Conservation (phyloP, 2,888 invertebrate genomes). For the Microctonus hyperodae region DNA sequence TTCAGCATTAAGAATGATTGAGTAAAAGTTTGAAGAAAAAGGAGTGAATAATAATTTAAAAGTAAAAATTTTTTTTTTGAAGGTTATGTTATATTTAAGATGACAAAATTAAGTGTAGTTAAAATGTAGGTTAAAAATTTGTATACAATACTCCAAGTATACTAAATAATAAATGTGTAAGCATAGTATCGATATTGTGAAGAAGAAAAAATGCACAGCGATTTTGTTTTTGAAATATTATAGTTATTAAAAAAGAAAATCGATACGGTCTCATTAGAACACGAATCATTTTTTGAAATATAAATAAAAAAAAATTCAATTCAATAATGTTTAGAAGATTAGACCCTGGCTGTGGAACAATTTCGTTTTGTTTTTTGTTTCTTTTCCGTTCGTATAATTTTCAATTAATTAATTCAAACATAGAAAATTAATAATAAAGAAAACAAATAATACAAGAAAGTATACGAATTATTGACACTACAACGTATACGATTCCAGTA, state of each 20-base stretch:
- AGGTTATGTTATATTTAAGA: not conserved
- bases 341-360: conserved; percentile 38
- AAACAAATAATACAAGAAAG: conserved; percentile 17
- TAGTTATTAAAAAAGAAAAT: not conserved
- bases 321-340: not conserved
- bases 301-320: not conserved
- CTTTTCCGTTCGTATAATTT: conserved; percentile 7
- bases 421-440: no score
- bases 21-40: conserved; percentile 10
- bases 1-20: conserved; percentile 5
- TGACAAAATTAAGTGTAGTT: conserved; percentile 32
- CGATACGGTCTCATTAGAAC: conserved; percentile 12
- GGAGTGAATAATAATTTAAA: not conserved
- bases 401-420: conserved; percentile 12
- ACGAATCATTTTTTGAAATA: conserved; percentile 15
- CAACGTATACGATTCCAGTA: conserved; percentile 29
- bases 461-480: conserved; percentile 15
- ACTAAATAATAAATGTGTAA: conserved; percentile 56
- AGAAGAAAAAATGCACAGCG: conserved; percentile 36
- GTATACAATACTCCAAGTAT: conserved; percentile 61
- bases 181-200: conserved; percentile 32
- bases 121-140: conserved; percentile 42
- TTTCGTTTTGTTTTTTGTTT: conserved; percentile 6
- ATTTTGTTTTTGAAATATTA: conserved; percentile 29
- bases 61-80: not conserved